Base-by-base conservation (phyloP, 2,797 vertebrate species). In the Macroramphosus scolopax region DNA sequence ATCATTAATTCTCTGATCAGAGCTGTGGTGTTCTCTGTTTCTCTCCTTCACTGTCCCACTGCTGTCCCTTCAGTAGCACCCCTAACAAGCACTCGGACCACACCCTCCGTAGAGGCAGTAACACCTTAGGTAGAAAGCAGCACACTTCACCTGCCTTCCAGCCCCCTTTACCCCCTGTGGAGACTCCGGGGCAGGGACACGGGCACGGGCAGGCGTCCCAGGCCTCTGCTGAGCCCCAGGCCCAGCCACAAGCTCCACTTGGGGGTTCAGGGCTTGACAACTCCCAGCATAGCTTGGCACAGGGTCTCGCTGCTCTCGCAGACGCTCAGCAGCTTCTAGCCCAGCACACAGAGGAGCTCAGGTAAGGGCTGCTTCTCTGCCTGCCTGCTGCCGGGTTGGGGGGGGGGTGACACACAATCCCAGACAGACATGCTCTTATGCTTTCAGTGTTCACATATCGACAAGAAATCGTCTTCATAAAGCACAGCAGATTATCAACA, bases 121-220 rank as follows among this genome's bases (percentile, higher is more conserved):
- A 92, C 88, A 96, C 94, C 77, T 85, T 98, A 91, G 93, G 82
- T 92, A 95, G 95, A 93, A 99, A 99, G 91, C 95, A 96, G 91
- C 96, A 97, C 85, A 89, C 90, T 35, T 93, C 94, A 63, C 97
- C 96, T 1, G 92, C 94, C 87, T 97, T 94, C 92, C 95, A 98
- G 84, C 97, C 97, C 4, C 97, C 95, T 16, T 91, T 97, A 72
- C 95, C 95, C 61, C 97, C 97, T 33, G 83, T 91, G 57, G 97
- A 99, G 90, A 88, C 88, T 78, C 82, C 72, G 8, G 84, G 84
- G 78, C 67, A 74, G 84, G 69, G 64, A 71, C 81, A 72, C 60
- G 75, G 73, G 64, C 55, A 53, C 2, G 70, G 60, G 38, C 79
- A 59, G 66, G 52, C 39, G 12, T 56, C 77, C 48, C 90, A 88